Conservation (phyloP, 2,888 invertebrate species). For the Hetaerina titia region DNA sequence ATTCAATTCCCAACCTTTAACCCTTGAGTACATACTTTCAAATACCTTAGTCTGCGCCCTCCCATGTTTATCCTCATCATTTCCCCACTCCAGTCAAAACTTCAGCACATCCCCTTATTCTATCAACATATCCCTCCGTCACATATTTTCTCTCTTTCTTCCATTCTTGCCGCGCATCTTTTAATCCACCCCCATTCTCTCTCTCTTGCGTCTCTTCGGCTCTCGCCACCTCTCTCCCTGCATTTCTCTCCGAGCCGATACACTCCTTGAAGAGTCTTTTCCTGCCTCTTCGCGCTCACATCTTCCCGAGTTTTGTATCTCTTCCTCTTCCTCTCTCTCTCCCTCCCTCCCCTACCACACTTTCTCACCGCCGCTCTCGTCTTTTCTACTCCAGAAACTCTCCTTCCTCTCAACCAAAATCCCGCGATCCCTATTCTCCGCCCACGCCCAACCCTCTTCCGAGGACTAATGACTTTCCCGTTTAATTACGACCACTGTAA, state of each 20-base stretch:
- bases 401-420: neutral
- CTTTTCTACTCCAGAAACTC: neutral
- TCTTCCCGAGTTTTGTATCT: slow-evolving; percentile 4
- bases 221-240: neutral
- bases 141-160: neutral
- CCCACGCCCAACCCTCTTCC: slow-evolving; percentile 4
- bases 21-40: slow-evolving; percentile 48
- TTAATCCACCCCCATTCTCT: neutral
- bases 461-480: slow-evolving; percentile 61
- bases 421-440: neutral
- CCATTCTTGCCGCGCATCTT: slow-evolving; percentile 21
- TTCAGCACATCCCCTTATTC: neutral
- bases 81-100: neutral
- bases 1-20: slow-evolving; percentile 50
- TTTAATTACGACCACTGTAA: slow-evolving; percentile 67
- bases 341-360: neutral
- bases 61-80: neutral
- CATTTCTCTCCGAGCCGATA: neutral
- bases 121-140: neutral
- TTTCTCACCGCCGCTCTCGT: neutral
- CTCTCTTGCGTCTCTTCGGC: neutral
- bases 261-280: slow-evolving; percentile 28
- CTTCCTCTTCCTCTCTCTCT: neutral
- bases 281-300: neutral
- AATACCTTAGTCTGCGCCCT: neutral